Evolutionary conservation across 1,140 invertebrate genomes (phyloP).

Genomic region (Calliopsis andreniformis): DNA sequence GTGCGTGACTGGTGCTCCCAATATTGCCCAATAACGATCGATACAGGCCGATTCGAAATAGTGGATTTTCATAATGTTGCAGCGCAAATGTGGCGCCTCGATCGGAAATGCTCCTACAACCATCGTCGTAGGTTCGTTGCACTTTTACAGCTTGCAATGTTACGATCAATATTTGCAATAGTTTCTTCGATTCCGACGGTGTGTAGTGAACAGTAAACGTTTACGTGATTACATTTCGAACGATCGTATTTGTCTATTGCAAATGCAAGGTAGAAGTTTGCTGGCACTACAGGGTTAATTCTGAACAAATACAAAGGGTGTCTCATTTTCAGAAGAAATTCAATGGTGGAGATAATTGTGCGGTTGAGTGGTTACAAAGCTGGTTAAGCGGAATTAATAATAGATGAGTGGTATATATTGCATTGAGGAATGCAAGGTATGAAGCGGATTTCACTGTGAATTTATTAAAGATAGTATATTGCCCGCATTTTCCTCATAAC

Average conservation of each 20-base stretch:
- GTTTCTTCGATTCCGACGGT: not conserved
- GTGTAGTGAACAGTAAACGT: no score
- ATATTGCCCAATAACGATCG: not conserved
- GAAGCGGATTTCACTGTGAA: not conserved
- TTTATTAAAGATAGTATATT: slow-evolving; percentile 30
- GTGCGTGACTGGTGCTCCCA: slow-evolving; percentile 15
- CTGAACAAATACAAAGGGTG: no score
- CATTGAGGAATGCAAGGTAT: slow-evolving; percentile 25
- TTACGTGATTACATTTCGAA: not conserved
- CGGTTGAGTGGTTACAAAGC: no score
- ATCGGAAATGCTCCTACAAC: not conserved
- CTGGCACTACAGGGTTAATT: no score
- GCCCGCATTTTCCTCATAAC: not conserved
- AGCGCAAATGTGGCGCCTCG: not conserved
- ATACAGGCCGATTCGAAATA: slow-evolving; percentile 13
- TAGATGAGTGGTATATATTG: no score
- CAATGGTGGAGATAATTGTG: no score
- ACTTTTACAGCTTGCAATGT: slow-evolving; percentile 8
- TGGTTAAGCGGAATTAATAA: no score
- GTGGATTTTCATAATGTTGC: slow-evolving; percentile 20
- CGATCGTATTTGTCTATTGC: no score
- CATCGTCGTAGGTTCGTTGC: not conserved
- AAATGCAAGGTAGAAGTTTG: no score
- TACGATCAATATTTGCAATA: slow-evolving; percentile 10
- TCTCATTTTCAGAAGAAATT: no score